Conservation (phyloP, 2,888 invertebrate genomes). For the Plusia festucae region DNA sequence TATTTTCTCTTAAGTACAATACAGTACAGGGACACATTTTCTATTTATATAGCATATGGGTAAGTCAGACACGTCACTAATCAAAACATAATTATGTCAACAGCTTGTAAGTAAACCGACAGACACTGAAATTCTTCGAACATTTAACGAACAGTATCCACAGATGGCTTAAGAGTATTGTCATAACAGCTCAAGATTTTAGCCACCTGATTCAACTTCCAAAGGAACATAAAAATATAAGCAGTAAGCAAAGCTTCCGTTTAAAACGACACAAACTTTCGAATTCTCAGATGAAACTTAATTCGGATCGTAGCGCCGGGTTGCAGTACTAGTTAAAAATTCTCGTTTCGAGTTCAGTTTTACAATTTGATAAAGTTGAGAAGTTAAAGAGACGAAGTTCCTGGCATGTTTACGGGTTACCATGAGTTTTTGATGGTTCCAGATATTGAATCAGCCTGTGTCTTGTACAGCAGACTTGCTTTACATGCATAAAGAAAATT, state of each 20-base stretch:
- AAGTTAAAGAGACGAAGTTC: constrained; percentile 28
- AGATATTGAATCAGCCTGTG: not conserved
- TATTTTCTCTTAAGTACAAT: too few species aligned
- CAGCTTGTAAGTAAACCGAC: not conserved
- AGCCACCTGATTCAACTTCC: not conserved
- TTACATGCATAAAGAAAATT: not conserved
- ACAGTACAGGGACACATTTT: too few species aligned
- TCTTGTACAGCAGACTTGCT: not conserved
- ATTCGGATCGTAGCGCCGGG: constrained; percentile 54
- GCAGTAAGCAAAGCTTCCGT: constrained; percentile 4
- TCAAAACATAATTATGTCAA: not conserved
- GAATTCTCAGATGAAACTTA: constrained; percentile 58
- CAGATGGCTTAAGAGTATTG: not conserved
- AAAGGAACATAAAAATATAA: constrained; percentile 13
- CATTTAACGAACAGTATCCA: not conserved
- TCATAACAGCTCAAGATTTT: not conserved
- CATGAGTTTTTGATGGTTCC: not conserved
- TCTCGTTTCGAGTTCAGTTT: constrained; percentile 54
- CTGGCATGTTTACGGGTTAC: constrained; percentile 4
- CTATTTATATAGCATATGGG: too few species aligned
- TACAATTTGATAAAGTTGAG: constrained; percentile 61
- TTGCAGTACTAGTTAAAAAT: constrained; percentile 64
- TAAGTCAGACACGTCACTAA: too few species aligned
- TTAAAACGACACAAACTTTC: constrained; percentile 46
- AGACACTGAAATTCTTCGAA: not conserved